A percentile compares a stretch with the other conserved stretches of the same genome.
These are phyloP conservation scores for Actias luna DNA, from an alignment of 2,888 invertebrate species.

Conservation along the genomic window DNA sequence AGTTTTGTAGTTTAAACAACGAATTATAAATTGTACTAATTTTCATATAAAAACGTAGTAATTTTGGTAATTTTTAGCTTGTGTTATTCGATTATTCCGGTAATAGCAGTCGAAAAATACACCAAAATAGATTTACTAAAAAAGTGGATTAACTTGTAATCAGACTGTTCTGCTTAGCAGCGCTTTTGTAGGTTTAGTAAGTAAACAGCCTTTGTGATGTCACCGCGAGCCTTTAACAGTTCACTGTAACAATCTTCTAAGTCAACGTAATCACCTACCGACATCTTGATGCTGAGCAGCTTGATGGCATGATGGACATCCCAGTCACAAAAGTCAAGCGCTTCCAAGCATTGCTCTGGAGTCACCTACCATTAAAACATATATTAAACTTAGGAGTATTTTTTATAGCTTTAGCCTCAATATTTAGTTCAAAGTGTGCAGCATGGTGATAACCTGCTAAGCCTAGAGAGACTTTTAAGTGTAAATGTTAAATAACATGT, in stretches of 20 bases:
- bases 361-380: conserved; percentile 76
- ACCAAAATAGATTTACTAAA: not conserved
- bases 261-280: conserved; percentile 37
- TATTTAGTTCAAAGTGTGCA: too few species aligned
- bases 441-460: too few species aligned
- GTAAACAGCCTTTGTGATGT: conserved; percentile 85
- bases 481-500: too few species aligned
- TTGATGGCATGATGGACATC: conserved; percentile 95
- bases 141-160: not conserved
- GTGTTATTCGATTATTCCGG: too few species aligned
- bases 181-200: conserved; percentile 55
- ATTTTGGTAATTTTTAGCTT: too few species aligned
- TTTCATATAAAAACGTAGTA: too few species aligned
- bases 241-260: conserved; percentile 73
- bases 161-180: not conserved
- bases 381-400: too few species aligned
- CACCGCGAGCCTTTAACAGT: conserved; percentile 84
- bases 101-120: not conserved
- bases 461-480: too few species aligned
- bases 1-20: too few species aligned
- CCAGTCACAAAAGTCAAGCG: conserved; percentile 93
- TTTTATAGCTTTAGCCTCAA: too few species aligned
- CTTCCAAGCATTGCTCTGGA: conserved; percentile 89
- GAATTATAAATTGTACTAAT: too few species aligned
- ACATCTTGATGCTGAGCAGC: conserved; percentile 82